Base-by-base conservation (phyloP, 2,888 invertebrate species). In the Diogma glabrata region DNA sequence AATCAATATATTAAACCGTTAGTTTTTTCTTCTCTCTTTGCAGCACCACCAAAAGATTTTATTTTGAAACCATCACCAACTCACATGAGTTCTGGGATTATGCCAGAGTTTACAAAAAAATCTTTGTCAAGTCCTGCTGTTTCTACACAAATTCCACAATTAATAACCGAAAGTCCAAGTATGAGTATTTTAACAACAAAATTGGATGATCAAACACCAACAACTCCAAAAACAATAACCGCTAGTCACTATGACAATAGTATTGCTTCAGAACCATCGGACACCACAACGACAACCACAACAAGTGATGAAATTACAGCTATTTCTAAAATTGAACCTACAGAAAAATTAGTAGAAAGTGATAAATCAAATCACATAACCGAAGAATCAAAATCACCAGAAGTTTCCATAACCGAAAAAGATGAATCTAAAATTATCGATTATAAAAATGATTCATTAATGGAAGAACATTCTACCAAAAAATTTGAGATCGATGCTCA, bases 81-180 rank as follows among this genome's bases (percentile, higher is more conserved):
- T n/a, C n/a, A n/a, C n/a, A n/a, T n/a, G n/a, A n/a, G n/a, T n/a
- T n/a, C n/a, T n/a, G n/a, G n/a, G n/a, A n/a, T n/a, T 48, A 61
- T 62, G n/a, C 57, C 68, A 52, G 68, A 68, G 55, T 61, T 64
- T 54, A 64, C 60, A 53, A 67, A 66, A 56, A 69, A 69, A 60
- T 69, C 70, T 43, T 64, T 68, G 64, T 70, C 70, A 28, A 70
- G 67, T 57, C 67, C 69, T 36, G 60, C 66, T n/a, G 65, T 70
- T 45, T 65, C 63, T 3, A 60, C 60, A 3, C 60, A 59, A 50
- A 54, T 63, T 52, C 59, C 61, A 17, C 61, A 64, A 49, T 53
- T 64, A 50, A 62, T 70, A 54, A 63, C 64, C 48, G 70, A 70
- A 55, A 69, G 69, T 20, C 66, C 65, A 38, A 69, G 68, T 58